A percentile compares a stretch with the other conserved stretches of the same genome.
These are phyloP conservation scores for Mus spicilegus DNA, from an alignment of 2,113 vertebrate genomes.

Conservation along the genomic window DNA sequence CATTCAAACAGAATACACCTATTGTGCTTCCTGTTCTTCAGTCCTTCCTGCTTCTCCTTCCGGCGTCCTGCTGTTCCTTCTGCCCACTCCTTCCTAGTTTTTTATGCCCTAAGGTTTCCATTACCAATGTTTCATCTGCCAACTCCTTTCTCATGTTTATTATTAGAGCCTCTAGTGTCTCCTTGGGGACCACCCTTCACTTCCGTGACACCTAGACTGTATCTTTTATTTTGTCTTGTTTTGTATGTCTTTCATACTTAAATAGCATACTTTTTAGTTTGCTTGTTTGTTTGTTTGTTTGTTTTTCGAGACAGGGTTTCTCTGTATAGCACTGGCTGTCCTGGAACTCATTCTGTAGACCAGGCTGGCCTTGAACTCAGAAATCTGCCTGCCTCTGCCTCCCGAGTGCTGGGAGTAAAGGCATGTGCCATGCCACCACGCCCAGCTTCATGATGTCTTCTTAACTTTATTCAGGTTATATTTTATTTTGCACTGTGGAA, in stretches of 20 bases:
- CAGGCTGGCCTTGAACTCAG: too few species aligned
- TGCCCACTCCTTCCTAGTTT: background rate
- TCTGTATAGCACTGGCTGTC: too few species aligned
- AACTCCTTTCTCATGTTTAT: background rate
- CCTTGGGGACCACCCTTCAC: too few species aligned
- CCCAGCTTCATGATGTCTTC: background rate
- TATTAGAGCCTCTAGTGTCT: background rate
- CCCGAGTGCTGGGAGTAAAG: too few species aligned
- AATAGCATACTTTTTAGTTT: background rate
- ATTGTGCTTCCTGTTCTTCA: too few species aligned
- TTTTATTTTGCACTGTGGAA: slow-evolving; percentile 19
- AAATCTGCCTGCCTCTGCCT: too few species aligned
- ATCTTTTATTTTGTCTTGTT: background rate
- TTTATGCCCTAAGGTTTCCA: background rate
- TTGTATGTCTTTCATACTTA: background rate
- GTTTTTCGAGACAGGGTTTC: too few species aligned
- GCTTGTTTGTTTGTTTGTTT: too few species aligned
- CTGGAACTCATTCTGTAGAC: too few species aligned
- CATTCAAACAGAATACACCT: background rate
- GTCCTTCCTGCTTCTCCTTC: background rate
- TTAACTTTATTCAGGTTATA: background rate
- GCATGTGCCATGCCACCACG: too few species aligned
- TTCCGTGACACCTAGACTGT: too few species aligned
- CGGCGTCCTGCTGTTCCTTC: background rate
- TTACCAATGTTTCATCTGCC: background rate